Conservation (phyloP, 2,888 invertebrate species). For the Pollenia angustigena region DNA sequence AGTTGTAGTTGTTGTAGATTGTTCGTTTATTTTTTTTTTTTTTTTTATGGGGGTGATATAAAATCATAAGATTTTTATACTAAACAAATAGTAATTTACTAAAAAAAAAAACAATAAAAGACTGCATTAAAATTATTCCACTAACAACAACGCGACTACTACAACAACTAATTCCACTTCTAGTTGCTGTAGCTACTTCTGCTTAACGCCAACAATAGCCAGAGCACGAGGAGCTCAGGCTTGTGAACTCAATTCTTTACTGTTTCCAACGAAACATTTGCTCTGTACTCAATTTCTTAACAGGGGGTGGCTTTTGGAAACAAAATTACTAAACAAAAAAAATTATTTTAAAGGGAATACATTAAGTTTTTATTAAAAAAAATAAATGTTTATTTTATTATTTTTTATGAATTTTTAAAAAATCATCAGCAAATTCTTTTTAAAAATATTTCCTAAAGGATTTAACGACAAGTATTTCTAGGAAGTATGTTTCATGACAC, state of each 20-base stretch:
- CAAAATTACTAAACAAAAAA: background rate
- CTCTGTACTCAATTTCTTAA: conserved; percentile 6
- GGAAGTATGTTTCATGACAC: no score
- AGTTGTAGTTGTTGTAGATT: conserved; percentile 17
- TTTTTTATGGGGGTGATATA: conserved; percentile 13
- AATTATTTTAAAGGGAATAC: no score
- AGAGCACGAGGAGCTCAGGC: conserved; percentile 23
- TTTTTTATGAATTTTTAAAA: no score
- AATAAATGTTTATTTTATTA: no score
- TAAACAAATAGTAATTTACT: conserved; percentile 48
- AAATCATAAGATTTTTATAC: conserved; percentile 30
- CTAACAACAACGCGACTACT: conserved; percentile 8
- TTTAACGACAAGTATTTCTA: no score
- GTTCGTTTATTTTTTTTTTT: background rate
- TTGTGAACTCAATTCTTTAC: conserved; percentile 3
- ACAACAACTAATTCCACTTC: conserved; percentile 12
- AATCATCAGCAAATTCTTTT: no score
- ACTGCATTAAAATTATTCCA: background rate
- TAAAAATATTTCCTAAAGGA: no score
- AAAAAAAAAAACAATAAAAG: conserved; percentile 36
- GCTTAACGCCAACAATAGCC: background rate
- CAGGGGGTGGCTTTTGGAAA: conserved; percentile 46
- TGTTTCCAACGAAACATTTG: conserved; percentile 34
- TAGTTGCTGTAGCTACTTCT: background rate
- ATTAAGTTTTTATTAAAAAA: no score